Base-by-base conservation (phyloP, 1,140 invertebrate genomes). In the Bombus breviceps region DNA sequence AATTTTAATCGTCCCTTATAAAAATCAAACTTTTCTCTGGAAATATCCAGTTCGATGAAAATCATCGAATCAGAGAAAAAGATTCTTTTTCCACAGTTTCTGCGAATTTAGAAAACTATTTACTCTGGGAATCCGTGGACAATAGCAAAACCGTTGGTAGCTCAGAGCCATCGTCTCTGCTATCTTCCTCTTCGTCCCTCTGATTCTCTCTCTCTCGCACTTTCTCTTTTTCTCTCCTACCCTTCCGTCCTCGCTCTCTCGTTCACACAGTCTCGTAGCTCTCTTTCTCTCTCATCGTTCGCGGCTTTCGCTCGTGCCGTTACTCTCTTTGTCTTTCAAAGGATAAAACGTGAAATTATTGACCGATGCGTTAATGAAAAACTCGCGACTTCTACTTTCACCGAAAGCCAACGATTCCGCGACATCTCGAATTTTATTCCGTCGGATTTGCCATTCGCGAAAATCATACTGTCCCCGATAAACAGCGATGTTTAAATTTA, bases 111-210 rank as follows among this genome's bases (percentile, higher is more conserved):
- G 32, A 39, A 22, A 28, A 64, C 41, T 37, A 62, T 62, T 75
- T 66, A 82, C 47, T 83, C 81, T 68, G 34, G 64, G 53, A 53
- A 47, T 53, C 81, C 84, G 62, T 68, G 91, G 93, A 92, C 93
- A 94, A 93, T 91, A 91, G 6, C 43, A 91, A 81, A 66, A 53
- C 93, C 68, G 93, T 84, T 84, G 86, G 86, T 86, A 77, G 92
- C 88, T 85, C 90, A 85, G 91, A 94, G 92, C 93, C 93, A 94
- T 94, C 93, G 93, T 94, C 93, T 94, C 93, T 93, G 93, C 92
- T 93, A 90, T 88, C 72, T 74, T 75, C 84, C 83, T 88, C 90
- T 84, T 74, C 53, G 59, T 83, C 74, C 25, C 71, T 71, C 86
- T 43, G 62, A n/a, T 22, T 87, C 88, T 90, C 81, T 64, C 81